Conservation (phyloP, 2,888 invertebrate genomes). For the Polyommatus iphigenia region DNA sequence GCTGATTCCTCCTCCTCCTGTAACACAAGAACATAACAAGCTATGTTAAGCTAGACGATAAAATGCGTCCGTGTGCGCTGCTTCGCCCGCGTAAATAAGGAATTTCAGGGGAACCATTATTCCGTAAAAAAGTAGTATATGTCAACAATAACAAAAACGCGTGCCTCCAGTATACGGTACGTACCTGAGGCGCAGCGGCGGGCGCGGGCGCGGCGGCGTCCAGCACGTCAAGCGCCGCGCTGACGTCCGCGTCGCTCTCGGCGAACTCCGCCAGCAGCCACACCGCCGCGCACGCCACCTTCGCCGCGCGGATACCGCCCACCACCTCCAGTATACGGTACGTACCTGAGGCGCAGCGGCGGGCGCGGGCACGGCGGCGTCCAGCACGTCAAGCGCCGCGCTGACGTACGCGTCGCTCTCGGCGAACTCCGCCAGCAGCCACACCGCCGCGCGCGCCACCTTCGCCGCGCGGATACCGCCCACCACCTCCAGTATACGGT, state of each 20-base stretch:
- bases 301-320: conserved; percentile 92
- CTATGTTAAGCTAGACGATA: too few relatives aligned
- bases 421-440: conserved; percentile 99
- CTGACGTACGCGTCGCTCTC: conserved; percentile 87
- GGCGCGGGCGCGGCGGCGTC: conserved; percentile 55
- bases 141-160: too few relatives aligned
- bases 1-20: conserved; percentile 47
- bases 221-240: conserved; percentile 88
- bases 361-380: conserved; percentile 51
- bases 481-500: conserved; percentile 30
- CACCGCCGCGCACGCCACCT: conserved; percentile 94
- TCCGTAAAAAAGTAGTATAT: too few relatives aligned
- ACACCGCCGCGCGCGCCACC: conserved; percentile 95
- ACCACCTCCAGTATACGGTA: background rate
- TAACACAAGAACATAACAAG: conserved; percentile 32
- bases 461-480: conserved; percentile 93
- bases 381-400: conserved; percentile 88
- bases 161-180: background rate
- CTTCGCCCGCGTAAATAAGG: too few relatives aligned
- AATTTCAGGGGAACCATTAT: too few relatives aligned
- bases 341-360: conserved; percentile 33
- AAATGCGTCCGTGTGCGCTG: too few relatives aligned
- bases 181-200: conserved; percentile 33
- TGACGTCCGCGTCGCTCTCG: conserved; percentile 86
- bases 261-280: conserved; percentile 99